A percentile compares a stretch with the other conserved stretches of the same genome.
phyloP scores from a whole-genome alignment of 2,797 vertebrate genomes.

The Cyprinodon diabolis region DNA sequence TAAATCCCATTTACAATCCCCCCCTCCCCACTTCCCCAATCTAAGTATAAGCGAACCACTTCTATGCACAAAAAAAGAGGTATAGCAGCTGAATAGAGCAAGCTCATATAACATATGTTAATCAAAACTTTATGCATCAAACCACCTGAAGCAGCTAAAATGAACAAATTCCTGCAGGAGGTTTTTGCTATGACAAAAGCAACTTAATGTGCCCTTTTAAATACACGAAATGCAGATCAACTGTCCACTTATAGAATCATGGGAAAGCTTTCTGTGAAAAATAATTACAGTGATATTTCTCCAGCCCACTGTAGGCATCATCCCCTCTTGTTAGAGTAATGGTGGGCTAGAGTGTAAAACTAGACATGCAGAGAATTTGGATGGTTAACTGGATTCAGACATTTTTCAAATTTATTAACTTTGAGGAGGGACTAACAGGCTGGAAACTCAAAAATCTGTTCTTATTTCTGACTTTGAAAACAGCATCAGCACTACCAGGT shows the following conservation, averaged over 20 bases:
- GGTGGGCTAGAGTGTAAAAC: neutral
- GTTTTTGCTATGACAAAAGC: constrained; percentile 38
- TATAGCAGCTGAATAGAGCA: neutral
- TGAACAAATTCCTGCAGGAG: constrained; percentile 35
- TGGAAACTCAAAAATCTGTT: neutral
- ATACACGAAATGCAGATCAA: constrained; percentile 68
- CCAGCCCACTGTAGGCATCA: neutral
- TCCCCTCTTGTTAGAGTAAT: neutral
- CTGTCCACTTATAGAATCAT: constrained; percentile 34
- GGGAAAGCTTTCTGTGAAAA: constrained; percentile 20
- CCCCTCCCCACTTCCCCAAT: neutral
- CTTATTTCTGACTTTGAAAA: neutral
- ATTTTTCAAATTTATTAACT: neutral
- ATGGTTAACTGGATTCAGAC: neutral
- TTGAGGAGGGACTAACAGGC: neutral
- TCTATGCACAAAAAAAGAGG: neutral
- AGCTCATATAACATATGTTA: neutral
- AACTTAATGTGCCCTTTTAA: constrained; percentile 59
- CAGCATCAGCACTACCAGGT: neutral
- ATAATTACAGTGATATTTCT: constrained; percentile 11
- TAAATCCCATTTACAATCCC: neutral
- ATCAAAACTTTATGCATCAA: neutral
- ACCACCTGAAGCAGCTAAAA: neutral
- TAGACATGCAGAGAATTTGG: neutral
- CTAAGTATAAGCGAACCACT: neutral